phyloP scores from a whole-genome alignment of 35 echinoderm and acorn worm genomes.

The Lytechinus variegatus region DNA sequence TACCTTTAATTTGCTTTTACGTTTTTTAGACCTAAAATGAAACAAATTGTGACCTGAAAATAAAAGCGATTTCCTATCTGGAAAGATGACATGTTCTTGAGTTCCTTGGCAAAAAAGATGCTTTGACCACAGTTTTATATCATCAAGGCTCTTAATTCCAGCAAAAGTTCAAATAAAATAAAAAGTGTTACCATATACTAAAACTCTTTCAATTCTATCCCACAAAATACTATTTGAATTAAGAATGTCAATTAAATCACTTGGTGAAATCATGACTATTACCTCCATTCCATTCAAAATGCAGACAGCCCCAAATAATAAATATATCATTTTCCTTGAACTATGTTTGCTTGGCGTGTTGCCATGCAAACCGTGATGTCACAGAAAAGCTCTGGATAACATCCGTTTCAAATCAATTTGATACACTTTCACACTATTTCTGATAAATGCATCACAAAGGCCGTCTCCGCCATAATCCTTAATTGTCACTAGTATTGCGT shows the following conservation, averaged over 20 bases:
- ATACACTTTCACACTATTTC: not conserved
- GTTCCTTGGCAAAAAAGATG: too few species aligned
- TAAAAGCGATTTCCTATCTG: not conserved
- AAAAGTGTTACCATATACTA: not conserved
- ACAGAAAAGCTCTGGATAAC: not conserved
- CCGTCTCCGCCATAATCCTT: not conserved
- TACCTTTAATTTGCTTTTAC: too few species aligned
- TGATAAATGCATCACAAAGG: not conserved
- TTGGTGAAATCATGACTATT: not conserved
- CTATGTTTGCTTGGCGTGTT: not conserved
- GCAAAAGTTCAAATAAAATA: too few species aligned
- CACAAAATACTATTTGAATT: not conserved
- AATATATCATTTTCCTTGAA: not conserved
- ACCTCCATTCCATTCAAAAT: not conserved
- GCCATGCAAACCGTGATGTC: not conserved
- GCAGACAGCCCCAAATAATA: not conserved
- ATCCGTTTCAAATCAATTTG: not conserved
- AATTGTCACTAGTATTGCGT: not conserved
- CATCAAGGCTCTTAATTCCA: too few species aligned
- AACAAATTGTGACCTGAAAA: too few species aligned
- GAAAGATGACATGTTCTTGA: too few species aligned
- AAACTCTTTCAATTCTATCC: not conserved
- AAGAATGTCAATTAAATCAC: too few species aligned
- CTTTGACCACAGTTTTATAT: too few species aligned
- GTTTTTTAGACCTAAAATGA: too few species aligned